These are phyloP conservation scores for Papilio polytes DNA, from an alignment of 1,140 invertebrate genomes.

Conservation along the genomic window DNA sequence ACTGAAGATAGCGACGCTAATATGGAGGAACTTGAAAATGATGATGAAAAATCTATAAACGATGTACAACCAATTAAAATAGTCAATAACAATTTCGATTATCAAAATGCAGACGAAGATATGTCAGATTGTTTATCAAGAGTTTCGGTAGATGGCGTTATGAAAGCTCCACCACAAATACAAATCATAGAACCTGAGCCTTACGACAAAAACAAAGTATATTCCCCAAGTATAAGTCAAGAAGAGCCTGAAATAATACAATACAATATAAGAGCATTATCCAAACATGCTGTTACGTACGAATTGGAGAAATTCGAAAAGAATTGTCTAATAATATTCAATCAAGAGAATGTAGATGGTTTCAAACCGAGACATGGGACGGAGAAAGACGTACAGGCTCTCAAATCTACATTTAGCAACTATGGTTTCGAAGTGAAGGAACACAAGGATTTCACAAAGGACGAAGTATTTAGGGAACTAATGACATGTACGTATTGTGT, in stretches of 20 bases:
- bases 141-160: constrained; percentile 22
- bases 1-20: constrained; percentile 6
- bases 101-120: constrained; percentile 22
- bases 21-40: constrained; percentile 28
- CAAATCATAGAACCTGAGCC: constrained; percentile 14
- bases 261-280: constrained; percentile 60
- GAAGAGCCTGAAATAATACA: constrained; percentile 4
- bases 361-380: constrained; percentile 63
- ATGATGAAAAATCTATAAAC: neutral
- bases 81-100: neutral
- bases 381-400: constrained; percentile 59
- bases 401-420: constrained; percentile 59
- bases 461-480: constrained; percentile 55
- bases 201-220: constrained; percentile 24
- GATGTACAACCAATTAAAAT: neutral
- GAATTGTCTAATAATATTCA: constrained; percentile 70
- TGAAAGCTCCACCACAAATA: constrained; percentile 27
- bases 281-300: constrained; percentile 62
- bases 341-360: constrained; percentile 64
- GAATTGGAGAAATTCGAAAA: constrained; percentile 72
- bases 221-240: neutral
- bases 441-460: constrained; percentile 60
- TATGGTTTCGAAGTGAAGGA: constrained; percentile 63
- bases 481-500: constrained; percentile 59
- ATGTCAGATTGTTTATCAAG: constrained; percentile 4